Evolutionary conservation across 2,113 vertebrate species (phyloP), one percentile per base, ranked within the genome.

Genomic region (Prionailurus bengalensis): DNA sequence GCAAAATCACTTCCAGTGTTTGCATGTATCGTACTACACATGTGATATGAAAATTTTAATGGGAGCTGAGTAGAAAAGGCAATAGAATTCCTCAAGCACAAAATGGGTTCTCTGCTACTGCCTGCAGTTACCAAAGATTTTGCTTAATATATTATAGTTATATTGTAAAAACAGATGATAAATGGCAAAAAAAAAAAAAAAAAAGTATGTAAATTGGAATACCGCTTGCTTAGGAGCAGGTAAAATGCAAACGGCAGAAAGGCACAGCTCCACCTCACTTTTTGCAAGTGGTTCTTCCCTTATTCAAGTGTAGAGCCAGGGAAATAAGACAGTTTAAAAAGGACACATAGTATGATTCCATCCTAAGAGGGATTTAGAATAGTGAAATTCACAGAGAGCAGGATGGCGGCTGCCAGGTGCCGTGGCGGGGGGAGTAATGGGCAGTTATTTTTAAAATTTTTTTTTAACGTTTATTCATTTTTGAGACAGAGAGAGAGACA

Each of bases 41-140:
- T 31, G 48, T 39, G 45, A 53, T 88, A 31, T 13, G 70, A 89
- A 33, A 42, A 92, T 61, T 88, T 4, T 88, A 48, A 92, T 83
- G 29, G 51, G 61, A 89, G 39, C 68, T 78, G 36, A 95, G 33
- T 53, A 66, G 85, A 87, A 83, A 94, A 81, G 48, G 31, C 31
- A 83, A 25, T 2, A 66, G 51, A 96, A 94, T 91, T 91, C 90
- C 81, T 74, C 55, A 66, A 94, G 15, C 66, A 91, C 53, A 79
- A 81, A 83, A 29, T 12, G 51, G 21, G 31, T 39, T 87, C 81
- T 74, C 92, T 76, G 19, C 13, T 76, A 82, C 39, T 83, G 78
- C 19, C 27, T 78, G 55, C 10, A 83, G 36, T 58, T 66, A 76
- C 19, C 76, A 68, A 73, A 45, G 19, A 53, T 39, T 13, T 42